Evolutionary conservation across 2,888 invertebrate genomes (phyloP).

Genomic region (Caenorhabditis japonica): DNA sequence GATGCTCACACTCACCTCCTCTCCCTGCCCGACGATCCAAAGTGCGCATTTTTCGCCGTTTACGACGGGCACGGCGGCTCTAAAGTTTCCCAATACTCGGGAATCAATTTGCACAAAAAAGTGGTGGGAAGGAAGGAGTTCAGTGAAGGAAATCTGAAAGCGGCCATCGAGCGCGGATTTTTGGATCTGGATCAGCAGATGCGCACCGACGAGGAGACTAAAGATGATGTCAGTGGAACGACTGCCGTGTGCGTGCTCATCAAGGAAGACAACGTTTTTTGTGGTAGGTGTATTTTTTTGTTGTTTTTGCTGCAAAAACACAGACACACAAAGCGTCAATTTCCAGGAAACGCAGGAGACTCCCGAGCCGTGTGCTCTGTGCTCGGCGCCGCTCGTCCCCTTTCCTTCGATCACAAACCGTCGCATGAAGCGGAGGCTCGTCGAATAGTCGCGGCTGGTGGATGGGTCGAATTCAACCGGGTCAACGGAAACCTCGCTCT

Average conservation of each 20-base stretch:
- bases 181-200: conserved; percentile 93
- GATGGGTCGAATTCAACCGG: conserved; percentile 92
- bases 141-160: conserved; percentile 85
- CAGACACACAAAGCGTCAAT: no score
- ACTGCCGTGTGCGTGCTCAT: conserved; percentile 86
- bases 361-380: conserved; percentile 93
- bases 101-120: conserved; percentile 93
- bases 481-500: conserved; percentile 95
- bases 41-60: conserved; percentile 93
- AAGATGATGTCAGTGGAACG: conserved; percentile 93
- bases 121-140: conserved; percentile 82
- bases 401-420: conserved; percentile 91
- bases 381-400: conserved; percentile 84
- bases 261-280: conserved; percentile 88
- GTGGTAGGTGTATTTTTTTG: conserved; percentile 80
- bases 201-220: conserved; percentile 85
- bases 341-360: conserved; percentile 96
- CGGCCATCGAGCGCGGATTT: conserved; percentile 90
- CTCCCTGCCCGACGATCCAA: conserved; percentile 87
- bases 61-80: conserved; percentile 91
- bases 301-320: neutral
- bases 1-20: conserved; percentile 97
- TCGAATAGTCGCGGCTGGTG: conserved; percentile 92
- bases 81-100: conserved; percentile 87
- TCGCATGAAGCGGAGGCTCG: conserved; percentile 79